A percentile compares a stretch with the other conserved stretches of the same genome.
Conservation (phyloP, 2,797 vertebrate species). For the Nyctalus aviator region DNA sequence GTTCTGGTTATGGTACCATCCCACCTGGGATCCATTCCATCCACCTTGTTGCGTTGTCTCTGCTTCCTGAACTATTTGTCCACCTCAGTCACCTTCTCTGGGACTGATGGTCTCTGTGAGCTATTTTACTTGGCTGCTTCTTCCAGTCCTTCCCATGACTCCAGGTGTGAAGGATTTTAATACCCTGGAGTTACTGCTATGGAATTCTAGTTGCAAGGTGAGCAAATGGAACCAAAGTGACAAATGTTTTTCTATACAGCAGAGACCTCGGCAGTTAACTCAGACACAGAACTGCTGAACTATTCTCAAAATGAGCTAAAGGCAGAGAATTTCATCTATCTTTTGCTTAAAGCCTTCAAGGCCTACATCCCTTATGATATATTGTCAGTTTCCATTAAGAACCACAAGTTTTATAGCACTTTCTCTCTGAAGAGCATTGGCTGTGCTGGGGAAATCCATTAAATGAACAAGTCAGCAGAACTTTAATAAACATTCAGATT, state of each 20-base stretch:
- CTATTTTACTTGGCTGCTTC: neutral
- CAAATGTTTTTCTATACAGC: neutral
- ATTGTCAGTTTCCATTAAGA: conserved; percentile 49
- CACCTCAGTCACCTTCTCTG: neutral
- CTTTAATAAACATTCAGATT: conserved; percentile 59
- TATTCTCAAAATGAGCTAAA: conserved; percentile 19
- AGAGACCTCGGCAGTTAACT: neutral
- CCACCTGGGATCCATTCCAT: neutral
- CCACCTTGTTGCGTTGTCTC: neutral
- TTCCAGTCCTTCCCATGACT: neutral
- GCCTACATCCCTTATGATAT: neutral
- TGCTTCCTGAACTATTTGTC: neutral
- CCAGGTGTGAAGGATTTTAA: neutral
- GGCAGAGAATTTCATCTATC: neutral
- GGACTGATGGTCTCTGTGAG: neutral
- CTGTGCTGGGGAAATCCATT: neutral
- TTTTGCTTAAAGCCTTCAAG: neutral
- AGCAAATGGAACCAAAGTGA: neutral
- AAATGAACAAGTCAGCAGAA: neutral
- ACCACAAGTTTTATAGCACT: neutral
- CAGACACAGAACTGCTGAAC: neutral
- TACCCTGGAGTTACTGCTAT: neutral
- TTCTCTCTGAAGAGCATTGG: neutral
- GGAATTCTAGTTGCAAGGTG: neutral
- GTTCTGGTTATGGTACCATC: neutral